phyloP scores from a whole-genome alignment of 1,140 invertebrate species.

The Temnothorax curvispinosus region DNA sequence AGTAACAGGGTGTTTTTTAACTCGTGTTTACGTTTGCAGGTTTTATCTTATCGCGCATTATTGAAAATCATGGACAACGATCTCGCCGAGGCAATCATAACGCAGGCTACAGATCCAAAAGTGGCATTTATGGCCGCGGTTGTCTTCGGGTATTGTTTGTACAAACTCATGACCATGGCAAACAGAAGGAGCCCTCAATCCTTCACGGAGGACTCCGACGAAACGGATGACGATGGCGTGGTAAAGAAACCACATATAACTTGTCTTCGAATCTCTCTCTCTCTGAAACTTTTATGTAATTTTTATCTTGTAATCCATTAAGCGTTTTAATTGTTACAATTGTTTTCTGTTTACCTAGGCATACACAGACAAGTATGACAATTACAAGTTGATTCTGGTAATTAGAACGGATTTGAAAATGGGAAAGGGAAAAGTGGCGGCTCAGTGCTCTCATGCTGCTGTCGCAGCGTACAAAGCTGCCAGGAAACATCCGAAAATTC shows the following conservation, averaged over 20 bases:
- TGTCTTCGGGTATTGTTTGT: constrained; percentile 67
- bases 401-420: constrained; percentile 96
- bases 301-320: background rate
- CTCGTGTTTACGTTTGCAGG: background rate
- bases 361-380: constrained; percentile 72
- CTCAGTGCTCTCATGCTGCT: constrained; percentile 96
- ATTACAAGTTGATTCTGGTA: constrained; percentile 94
- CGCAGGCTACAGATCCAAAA: constrained; percentile 44
- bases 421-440: constrained; percentile 97
- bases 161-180: constrained; percentile 45
- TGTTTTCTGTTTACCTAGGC: constrained; percentile 39
- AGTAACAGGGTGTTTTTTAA: background rate
- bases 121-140: constrained; percentile 44
- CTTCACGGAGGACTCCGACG: background rate
- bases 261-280: background rate
- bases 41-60: constrained; percentile 12
- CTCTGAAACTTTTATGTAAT: background rate
- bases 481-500: constrained; percentile 87
- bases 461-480: constrained; percentile 91
- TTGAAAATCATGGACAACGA: constrained; percentile 19
- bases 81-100: constrained; percentile 17
- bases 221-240: constrained; percentile 24
- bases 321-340: background rate
- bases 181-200: constrained; percentile 20
- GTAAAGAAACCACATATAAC: constrained; percentile 19